Percentiles rank a stretch among this genome's conserved stretches.
Conservation (phyloP, 2,888 invertebrate genomes). For the Rapana venosa region DNA sequence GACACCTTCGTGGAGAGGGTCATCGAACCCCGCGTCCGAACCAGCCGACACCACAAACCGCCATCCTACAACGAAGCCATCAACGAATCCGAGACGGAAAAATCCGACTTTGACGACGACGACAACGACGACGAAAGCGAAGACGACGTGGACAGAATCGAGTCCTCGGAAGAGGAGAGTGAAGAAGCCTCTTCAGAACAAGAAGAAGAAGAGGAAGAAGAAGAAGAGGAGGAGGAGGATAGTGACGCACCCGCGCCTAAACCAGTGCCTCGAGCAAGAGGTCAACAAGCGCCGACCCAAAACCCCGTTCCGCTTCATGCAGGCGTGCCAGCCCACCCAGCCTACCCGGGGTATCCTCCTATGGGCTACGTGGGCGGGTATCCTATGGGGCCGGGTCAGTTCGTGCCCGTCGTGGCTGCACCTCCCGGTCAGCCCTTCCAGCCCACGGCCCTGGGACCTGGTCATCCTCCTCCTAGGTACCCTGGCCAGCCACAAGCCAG, state of each 20-base stretch:
- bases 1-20: constrained; percentile 62
- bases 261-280: constrained; percentile 27
- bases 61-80: constrained; percentile 48
- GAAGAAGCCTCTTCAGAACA: constrained; percentile 54
- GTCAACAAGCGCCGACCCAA: background rate
- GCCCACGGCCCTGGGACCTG: constrained; percentile 36
- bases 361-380: constrained; percentile 46
- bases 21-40: constrained; percentile 57
- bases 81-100: constrained; percentile 38
- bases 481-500: constrained; percentile 35
- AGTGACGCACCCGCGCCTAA: constrained; percentile 40
- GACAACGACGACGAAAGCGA: constrained; percentile 41
- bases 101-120: constrained; percentile 38
- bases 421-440: constrained; percentile 50
- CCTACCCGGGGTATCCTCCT: constrained; percentile 45
- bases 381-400: constrained; percentile 56
- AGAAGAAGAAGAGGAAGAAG: constrained; percentile 47
- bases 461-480: constrained; percentile 44
- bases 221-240: constrained; percentile 53
- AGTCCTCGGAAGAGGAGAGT: constrained; percentile 56
- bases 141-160: constrained; percentile 50
- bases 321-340: constrained; percentile 8
- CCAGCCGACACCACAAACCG: constrained; percentile 31
- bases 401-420: constrained; percentile 57
- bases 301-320: background rate